Base-by-base conservation (phyloP, 2,113 vertebrate species). In the Pomatorhinus ruficollis region DNA sequence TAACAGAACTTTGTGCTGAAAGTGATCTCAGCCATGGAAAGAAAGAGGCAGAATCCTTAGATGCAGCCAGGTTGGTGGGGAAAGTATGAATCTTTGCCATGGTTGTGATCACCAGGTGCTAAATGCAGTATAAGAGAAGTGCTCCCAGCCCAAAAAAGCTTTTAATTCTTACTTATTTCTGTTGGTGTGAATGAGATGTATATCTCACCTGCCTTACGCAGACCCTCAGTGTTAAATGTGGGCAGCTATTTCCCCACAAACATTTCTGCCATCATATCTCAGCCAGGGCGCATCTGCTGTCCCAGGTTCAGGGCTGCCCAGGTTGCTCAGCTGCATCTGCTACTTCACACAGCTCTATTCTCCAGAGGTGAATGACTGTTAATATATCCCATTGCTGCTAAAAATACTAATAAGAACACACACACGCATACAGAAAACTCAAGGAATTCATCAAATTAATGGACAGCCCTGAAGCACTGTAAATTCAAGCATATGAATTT, bases 401-500 rank as follows among this genome's bases (percentile, higher is more conserved):
- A 89, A 94, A 94, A 33, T 61, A 72, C 66, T 57, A 76, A 53
- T 69, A 92, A 75, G 52, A 89, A 45, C 31, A 75, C 77, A 50
- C 27, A 59, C 19, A 87, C 1, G 0, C 30, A 77, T 63, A 70
- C 17, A 71, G 40, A 91, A 45, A 91, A 96, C 66, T 92, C 79
- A 68, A 91, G 69, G 79, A 92, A 94, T 95, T 84, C 10, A 60
- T 97, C 89, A 97, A 94, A 91, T 56, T 71, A 95, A 95, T 79
- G 69, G 52, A 64, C 68, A 92, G 60, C 77, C 52, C 94, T 89
- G 65, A 68, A 95, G 93, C 81, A 75, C 37, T 82, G 40, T 95
- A 94, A 93, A 97, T 84, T 77, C 61, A 93, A 94, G 60, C 45
- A 82, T 72, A 96, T 81, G 72, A 92, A 89, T 95, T 96, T 90